phyloP scores from a whole-genome alignment of 2,113 vertebrate species.

The Leptobrachium ailaonicum region DNA sequence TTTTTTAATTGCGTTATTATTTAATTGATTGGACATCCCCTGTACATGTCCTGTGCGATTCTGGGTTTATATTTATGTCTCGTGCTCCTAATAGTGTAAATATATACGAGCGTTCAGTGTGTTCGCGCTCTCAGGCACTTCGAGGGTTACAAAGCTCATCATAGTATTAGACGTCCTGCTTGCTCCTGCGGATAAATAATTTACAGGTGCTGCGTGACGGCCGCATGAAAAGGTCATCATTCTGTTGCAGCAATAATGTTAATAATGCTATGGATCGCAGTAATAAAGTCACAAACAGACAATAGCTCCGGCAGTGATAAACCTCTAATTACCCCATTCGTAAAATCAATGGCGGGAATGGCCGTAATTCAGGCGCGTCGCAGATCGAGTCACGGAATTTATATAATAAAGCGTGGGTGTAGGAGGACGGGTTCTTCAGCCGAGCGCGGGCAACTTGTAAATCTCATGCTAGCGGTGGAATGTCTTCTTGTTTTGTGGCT shows the following conservation, averaged over 20 bases:
- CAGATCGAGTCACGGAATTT: neutral
- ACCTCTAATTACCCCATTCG: neutral
- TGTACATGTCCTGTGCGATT: no score
- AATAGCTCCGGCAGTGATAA: constrained; percentile 6
- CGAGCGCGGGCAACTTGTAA: no score
- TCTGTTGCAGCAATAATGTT: neutral
- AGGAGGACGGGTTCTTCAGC: neutral
- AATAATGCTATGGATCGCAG: neutral
- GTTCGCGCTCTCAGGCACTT: neutral
- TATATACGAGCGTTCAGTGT: no score
- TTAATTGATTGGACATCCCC: no score
- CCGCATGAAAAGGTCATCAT: neutral
- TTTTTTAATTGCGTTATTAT: no score
- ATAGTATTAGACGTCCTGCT: neutral
- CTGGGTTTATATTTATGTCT: no score
- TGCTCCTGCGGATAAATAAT: neutral
- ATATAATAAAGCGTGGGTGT: neutral
- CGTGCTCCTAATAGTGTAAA: no score
- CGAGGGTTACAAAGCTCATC: neutral
- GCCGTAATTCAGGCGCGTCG: neutral
- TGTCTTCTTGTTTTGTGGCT: no score
- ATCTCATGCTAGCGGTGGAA: no score
- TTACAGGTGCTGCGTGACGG: neutral
- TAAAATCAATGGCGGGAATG: neutral
- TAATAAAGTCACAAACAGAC: constrained; percentile 4